Percentiles rank a stretch among this genome's conserved stretches.
phyloP scores from a whole-genome alignment of 1,140 invertebrate genomes.

The Tetramorium parvispinum region DNA sequence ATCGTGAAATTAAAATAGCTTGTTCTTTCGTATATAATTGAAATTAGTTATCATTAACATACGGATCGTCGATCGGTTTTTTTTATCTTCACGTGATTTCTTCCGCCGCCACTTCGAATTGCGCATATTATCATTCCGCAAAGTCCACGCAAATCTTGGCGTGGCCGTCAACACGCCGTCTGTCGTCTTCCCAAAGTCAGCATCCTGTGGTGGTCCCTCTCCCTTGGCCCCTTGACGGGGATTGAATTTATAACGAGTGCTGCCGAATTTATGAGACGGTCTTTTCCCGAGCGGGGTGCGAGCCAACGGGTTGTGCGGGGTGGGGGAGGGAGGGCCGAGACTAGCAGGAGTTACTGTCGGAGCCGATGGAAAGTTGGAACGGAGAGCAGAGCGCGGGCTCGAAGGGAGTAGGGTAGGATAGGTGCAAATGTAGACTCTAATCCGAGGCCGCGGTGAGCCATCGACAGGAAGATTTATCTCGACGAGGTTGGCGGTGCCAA shows the following conservation, averaged over 20 bases:
- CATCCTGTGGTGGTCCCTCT: neutral
- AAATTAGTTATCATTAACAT: neutral
- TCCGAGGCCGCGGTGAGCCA: conserved; percentile 78
- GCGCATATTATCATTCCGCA: conserved; percentile 17
- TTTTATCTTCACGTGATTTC: neutral
- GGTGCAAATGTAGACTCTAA: conserved; percentile 82
- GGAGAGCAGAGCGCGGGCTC: neutral
- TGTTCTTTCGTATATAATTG: neutral
- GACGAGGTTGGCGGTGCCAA: conserved; percentile 64
- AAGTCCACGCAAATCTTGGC: conserved; percentile 47
- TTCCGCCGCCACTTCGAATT: neutral
- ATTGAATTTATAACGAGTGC: conserved; percentile 77
- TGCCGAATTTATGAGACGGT: conserved; percentile 77
- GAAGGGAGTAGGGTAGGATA: conserved; percentile 58
- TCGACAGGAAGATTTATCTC: conserved; percentile 82
- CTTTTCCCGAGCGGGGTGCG: conserved; percentile 63
- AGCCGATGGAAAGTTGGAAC: conserved; percentile 36
- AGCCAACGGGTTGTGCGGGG: conserved; percentile 25
- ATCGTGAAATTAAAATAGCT: neutral
- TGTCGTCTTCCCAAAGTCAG: conserved; percentile 41
- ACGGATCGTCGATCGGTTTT: neutral
- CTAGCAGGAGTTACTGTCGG: conserved; percentile 53
- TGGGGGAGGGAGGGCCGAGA: neutral
- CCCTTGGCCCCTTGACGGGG: conserved; percentile 53
- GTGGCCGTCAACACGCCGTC: conserved; percentile 23